Evolutionary conservation across 2,113 vertebrate species (phyloP), one percentile per base, ranked within the genome.

Genomic region (Chloropsis cyanopogon): DNA sequence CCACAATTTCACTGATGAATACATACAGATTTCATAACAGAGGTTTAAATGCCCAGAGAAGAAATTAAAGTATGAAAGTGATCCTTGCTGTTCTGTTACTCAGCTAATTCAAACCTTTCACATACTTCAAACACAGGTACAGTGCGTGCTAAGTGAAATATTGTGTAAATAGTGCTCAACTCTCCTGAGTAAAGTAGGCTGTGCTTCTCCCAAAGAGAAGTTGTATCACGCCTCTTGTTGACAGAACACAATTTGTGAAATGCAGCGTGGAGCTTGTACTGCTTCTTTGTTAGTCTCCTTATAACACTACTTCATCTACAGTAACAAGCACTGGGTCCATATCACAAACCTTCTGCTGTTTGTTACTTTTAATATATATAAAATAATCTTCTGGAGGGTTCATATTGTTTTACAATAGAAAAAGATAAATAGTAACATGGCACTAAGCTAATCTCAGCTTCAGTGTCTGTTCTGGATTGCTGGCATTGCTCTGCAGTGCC

Each of bases 1-100:
- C 60, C 95, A 95, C 95, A 66, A 9, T 88, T 97, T 87, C 97
- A 96, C 96, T 46, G 72, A 96, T 66, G 92, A 83, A 81, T 92
- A 95, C 80, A 92, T 71, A 88, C 0, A 9, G 93, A 94, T 94
- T 96, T 88, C 28, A 4, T 68, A 93, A 96, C 41, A 82, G 87
- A 95, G 82, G 31, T 94, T 86, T 81, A 92, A 95, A 92, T 88
- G 93, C 63, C 96, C 95, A 86, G 92, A 46, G n/a, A 52, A 95
- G 88, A 93, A 96, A 73, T 76, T 39, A 72, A 92, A 92, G 20
- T 70, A 80, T 61, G 70, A 84, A 88, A 88, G 90, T 66, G 65
- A 96, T 92, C 92, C 92, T 87, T 83, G 85, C 95, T 96, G 76
- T 79, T 87, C 77, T 42, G 31, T 72, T 65, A 21, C 69, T 70